Conservation (phyloP, 1,140 invertebrate genomes). For the Lamellibrachia luymesi region DNA sequence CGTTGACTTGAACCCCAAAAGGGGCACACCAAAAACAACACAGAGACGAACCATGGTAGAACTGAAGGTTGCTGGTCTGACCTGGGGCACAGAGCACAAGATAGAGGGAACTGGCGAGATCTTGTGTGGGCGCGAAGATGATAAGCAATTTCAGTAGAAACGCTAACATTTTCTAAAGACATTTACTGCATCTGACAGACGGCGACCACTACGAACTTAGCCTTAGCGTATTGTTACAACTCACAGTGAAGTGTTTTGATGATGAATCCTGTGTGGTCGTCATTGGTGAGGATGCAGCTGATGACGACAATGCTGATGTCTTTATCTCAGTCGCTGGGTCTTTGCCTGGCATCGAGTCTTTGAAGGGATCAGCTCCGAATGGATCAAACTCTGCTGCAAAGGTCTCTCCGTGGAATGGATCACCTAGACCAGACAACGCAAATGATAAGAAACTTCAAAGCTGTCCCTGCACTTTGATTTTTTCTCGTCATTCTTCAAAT, state of each 20-base stretch:
- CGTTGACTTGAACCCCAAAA: too few species aligned
- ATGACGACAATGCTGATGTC: not conserved
- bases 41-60: too few species aligned
- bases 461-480: too few species aligned
- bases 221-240: not conserved
- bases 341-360: slow-evolving; percentile 7
- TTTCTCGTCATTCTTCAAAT: too few species aligned
- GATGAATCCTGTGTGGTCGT: not conserved
- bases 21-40: too few species aligned
- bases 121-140: not conserved
- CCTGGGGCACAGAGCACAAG: too few species aligned
- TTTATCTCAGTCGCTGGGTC: not conserved
- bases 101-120: too few species aligned
- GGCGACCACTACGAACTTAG: not conserved
- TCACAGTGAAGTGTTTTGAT: not conserved
- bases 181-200: not conserved
- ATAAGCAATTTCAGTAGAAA: too few species aligned
- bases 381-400: slow-evolving; percentile 16
- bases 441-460: too few species aligned
- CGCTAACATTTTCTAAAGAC: not conserved
- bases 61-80: too few species aligned
- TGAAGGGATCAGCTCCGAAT: slow-evolving; percentile 24
- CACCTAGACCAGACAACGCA: not conserved
- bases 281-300: not conserved
- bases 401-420: not conserved